A percentile compares a stretch with the other conserved stretches of the same genome.
These are phyloP conservation scores for Eristalis tenax DNA, from an alignment of 2,888 invertebrate genomes.

Conservation along the genomic window DNA sequence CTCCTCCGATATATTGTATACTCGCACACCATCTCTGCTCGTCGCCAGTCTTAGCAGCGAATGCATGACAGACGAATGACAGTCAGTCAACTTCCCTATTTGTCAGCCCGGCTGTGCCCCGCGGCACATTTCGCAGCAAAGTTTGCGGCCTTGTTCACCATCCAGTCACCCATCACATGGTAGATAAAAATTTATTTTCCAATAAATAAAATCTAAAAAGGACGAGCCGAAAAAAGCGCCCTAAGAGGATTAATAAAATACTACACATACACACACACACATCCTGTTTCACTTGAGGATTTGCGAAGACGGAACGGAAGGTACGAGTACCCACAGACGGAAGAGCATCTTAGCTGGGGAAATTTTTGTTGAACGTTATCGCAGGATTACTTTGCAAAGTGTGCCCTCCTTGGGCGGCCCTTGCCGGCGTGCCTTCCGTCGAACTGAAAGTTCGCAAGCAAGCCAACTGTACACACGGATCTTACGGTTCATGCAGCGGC, in stretches of 20 bases:
- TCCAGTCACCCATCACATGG: background rate
- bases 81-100: background rate
- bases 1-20: background rate
- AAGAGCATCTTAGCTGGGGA: slow-evolving; percentile 1
- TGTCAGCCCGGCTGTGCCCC: background rate
- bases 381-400: background rate
- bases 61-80: background rate
- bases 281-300: background rate
- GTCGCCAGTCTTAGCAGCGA: background rate
- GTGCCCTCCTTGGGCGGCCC: background rate
- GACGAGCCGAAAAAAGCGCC: background rate
- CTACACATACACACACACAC: background rate
- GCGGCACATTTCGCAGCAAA: background rate
- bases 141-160: background rate
- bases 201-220: slow-evolving; percentile 27
- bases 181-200: slow-evolving; percentile 33
- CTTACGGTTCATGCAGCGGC: background rate
- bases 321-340: slow-evolving; percentile 3
- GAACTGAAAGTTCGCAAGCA: background rate
- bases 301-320: background rate
- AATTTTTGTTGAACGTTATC: slow-evolving; percentile 4
- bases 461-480: background rate
- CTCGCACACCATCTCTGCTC: background rate
- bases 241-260: slow-evolving; percentile 14
- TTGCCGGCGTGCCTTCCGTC: background rate